phyloP scores from a whole-genome alignment of 2,113 vertebrate species.

The Psephotus haematonotus region DNA sequence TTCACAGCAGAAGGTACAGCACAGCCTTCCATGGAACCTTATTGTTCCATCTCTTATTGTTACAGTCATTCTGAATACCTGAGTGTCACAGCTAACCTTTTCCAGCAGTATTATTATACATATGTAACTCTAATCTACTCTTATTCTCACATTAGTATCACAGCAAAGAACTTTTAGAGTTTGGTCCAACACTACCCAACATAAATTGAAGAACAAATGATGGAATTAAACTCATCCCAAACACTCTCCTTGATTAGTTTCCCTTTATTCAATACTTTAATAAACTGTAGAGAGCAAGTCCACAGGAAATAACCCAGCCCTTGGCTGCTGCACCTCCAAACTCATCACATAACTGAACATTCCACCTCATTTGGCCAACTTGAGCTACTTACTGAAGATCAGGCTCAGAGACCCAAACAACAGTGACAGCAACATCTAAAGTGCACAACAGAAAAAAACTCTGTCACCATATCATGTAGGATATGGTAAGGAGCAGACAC shows the following conservation, averaged over 20 bases:
- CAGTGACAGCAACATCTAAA: neutral
- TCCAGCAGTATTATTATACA: neutral
- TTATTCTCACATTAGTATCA: neutral
- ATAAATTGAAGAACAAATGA: neutral
- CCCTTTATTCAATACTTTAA: neutral
- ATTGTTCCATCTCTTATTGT: neutral
- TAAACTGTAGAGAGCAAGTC: neutral
- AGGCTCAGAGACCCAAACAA: neutral
- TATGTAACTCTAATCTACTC: neutral
- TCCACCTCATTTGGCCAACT: neutral
- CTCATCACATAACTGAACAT: neutral
- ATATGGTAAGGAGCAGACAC: neutral
- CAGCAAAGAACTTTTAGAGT: neutral
- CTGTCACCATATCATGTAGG: rapidly evolving
- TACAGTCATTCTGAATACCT: neutral
- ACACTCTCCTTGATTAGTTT: conserved; percentile 9
- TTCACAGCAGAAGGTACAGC: neutral
- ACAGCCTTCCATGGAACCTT: neutral
- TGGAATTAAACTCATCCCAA: neutral
- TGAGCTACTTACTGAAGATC: neutral
- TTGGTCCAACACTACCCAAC: neutral
- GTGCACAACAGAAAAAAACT: neutral
- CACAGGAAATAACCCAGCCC: neutral
- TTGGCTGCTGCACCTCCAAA: neutral
- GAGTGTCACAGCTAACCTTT: neutral